phyloP scores from a whole-genome alignment of 2,888 invertebrate genomes.

The Ichneumon xanthorius region DNA sequence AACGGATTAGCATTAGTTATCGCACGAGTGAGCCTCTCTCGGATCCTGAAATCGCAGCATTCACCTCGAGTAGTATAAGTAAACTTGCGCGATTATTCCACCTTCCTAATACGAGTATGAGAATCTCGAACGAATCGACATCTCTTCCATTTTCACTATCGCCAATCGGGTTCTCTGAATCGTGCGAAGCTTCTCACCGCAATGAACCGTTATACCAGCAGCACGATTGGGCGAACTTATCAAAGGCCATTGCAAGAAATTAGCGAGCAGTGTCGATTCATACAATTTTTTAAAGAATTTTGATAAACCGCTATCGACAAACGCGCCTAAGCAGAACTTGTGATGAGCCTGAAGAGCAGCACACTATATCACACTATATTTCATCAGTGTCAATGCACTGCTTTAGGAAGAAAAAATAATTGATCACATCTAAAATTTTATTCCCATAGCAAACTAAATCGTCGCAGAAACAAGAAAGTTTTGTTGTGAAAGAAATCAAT shows the following conservation, averaged over 20 bases:
- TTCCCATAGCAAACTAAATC: too few species aligned
- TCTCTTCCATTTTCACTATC: conserved; percentile 38
- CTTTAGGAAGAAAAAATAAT: too few species aligned
- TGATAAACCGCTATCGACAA: conserved; percentile 57
- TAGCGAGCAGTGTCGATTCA: conserved; percentile 40
- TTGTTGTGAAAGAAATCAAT: too few species aligned
- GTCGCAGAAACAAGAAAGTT: too few species aligned
- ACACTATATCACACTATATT: too few species aligned
- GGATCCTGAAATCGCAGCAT: conserved; percentile 39
- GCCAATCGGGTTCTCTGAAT: conserved; percentile 40
- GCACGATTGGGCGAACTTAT: background rate
- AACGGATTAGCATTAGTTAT: conserved; percentile 52
- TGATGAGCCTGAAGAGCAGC: too few species aligned
- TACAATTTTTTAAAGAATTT: conserved; percentile 49
- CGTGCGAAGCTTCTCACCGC: background rate
- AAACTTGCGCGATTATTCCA: conserved; percentile 59
- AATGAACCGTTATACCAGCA: background rate
- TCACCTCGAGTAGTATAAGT: conserved; percentile 35
- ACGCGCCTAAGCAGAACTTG: conserved; percentile 33
- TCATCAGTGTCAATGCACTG: too few species aligned
- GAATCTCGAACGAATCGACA: conserved; percentile 17
- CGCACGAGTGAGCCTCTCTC: conserved; percentile 30
- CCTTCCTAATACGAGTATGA: conserved; percentile 37
- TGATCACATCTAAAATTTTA: too few species aligned
- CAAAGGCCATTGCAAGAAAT: conserved; percentile 16